phyloP scores from a whole-genome alignment of 2,797 vertebrate genomes.

The Clamator glandarius region DNA sequence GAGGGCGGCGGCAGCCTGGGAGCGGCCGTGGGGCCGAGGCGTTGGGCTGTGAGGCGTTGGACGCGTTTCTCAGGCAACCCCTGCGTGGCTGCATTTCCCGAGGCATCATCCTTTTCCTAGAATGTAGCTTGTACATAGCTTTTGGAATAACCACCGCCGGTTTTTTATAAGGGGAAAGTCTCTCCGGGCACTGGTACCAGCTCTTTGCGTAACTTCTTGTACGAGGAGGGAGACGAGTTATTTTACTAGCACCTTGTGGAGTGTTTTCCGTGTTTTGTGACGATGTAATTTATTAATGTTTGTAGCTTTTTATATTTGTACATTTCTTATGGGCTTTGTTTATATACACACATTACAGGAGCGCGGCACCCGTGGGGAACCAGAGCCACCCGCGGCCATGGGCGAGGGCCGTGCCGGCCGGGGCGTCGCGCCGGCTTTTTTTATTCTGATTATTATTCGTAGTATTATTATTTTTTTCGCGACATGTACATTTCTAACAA shows the following conservation, averaged over 20 bases:
- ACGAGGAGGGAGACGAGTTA: slow-evolving; percentile 90
- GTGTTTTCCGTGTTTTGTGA: slow-evolving; percentile 98
- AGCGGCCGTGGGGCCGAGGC: too few relatives aligned
- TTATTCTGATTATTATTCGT: slow-evolving; percentile 84
- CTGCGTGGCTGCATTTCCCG: slow-evolving; percentile 81
- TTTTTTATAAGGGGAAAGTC: slow-evolving; percentile 89
- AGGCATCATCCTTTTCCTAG: slow-evolving; percentile 91
- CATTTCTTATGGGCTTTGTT: slow-evolving; percentile 97
- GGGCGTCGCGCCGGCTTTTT: slow-evolving; percentile 80
- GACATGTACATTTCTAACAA: slow-evolving; percentile 92
- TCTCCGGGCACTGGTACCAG: slow-evolving; percentile 84
- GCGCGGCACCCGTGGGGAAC: slow-evolving; percentile 80
- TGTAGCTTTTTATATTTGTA: slow-evolving; percentile 99
- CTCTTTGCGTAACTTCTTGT: slow-evolving; percentile 91
- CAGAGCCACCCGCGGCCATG: slow-evolving; percentile 68
- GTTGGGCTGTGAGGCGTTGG: slow-evolving; percentile 65
- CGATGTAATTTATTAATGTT: slow-evolving; percentile 99
- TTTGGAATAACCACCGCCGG: slow-evolving; percentile 88
- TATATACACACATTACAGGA: slow-evolving; percentile 93
- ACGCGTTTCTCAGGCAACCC: slow-evolving; percentile 91
- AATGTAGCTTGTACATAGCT: slow-evolving; percentile 99
- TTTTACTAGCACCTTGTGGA: slow-evolving; percentile 99
- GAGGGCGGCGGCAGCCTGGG: background rate
- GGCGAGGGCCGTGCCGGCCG: slow-evolving; percentile 29
- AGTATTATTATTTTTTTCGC: slow-evolving; percentile 85